Evolutionary conservation across 2,888 invertebrate genomes (phyloP).

Genomic region (Stenodema calcarata): DNA sequence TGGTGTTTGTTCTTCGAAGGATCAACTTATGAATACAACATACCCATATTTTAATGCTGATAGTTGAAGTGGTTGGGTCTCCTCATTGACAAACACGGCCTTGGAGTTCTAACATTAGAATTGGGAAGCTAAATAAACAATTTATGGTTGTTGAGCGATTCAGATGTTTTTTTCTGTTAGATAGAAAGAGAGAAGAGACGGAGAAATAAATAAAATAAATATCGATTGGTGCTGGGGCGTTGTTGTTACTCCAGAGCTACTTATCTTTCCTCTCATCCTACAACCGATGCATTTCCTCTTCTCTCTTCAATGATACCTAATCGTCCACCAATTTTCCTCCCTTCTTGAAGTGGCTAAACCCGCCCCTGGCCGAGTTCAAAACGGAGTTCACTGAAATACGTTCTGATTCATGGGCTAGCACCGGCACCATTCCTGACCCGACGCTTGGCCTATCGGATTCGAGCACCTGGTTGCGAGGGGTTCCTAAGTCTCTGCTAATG

Average conservation of each 20-base stretch:
- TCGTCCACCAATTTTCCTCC: background rate
- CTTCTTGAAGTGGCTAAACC: background rate
- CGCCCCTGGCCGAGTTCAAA: background rate
- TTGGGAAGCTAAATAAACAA: too few species aligned
- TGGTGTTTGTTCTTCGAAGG: too few species aligned
- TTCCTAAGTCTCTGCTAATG: slow-evolving; percentile 39
- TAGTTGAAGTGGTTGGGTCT: too few species aligned
- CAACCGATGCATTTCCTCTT: background rate
- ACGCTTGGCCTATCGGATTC: background rate
- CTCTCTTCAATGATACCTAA: background rate
- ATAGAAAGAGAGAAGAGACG: too few species aligned
- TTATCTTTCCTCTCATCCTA: background rate
- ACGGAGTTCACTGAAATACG: slow-evolving; percentile 10
- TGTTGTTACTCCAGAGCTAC: background rate
- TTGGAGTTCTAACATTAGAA: too few species aligned
- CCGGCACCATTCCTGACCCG: background rate
- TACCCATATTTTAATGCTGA: too few species aligned
- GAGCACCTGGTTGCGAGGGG: slow-evolving; percentile 5
- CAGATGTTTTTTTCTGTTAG: too few species aligned
- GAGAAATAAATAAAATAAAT: too few species aligned
- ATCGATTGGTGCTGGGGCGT: too few species aligned
- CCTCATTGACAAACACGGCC: too few species aligned
- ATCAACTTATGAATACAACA: too few species aligned
- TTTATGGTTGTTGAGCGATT: too few species aligned
- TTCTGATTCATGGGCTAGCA: slow-evolving; percentile 5